Percentiles rank a stretch among this genome's conserved stretches.
These are phyloP conservation scores for Hirundo rustica DNA, from an alignment of 2,797 vertebrate species.

Conservation along the genomic window DNA sequence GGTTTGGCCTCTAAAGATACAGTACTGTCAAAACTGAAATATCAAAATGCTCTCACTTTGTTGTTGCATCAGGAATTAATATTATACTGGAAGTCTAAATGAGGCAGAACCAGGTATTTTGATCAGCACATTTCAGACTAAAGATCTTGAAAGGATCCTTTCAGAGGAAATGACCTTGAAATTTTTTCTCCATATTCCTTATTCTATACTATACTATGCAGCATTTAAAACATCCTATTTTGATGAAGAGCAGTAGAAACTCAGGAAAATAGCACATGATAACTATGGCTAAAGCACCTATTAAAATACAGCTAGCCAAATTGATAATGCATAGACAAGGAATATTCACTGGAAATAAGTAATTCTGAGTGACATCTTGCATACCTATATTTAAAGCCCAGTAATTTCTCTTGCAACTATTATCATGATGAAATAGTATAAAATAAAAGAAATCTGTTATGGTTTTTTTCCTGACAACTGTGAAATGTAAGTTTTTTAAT, in stretches of 20 bases:
- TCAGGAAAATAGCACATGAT: conserved; percentile 1
- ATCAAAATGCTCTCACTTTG: neutral
- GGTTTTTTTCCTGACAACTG: neutral
- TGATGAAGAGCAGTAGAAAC: neutral
- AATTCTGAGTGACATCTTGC: conserved; percentile 51
- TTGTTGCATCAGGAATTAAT: neutral
- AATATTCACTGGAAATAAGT: conserved; percentile 48
- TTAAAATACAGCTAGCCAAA: conserved; percentile 41
- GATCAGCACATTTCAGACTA: neutral
- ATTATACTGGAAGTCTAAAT: neutral
- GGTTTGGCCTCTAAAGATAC: neutral
- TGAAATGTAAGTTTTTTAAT: conserved; percentile 31
- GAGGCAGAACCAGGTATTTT: neutral
- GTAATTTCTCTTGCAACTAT: conserved; percentile 52
- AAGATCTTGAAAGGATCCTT: neutral
- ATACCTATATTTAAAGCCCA: conserved; percentile 18
- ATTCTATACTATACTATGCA: neutral
- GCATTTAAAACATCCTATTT: neutral
- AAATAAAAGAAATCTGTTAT: conserved; percentile 31
- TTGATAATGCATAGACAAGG: conserved; percentile 50
- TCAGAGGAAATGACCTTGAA: neutral
- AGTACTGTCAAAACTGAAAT: neutral
- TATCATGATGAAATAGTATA: conserved; percentile 46
- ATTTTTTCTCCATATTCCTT: neutral
- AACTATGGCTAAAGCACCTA: conserved; percentile 47